Evolutionary conservation across 1,140 invertebrate species (phyloP).

Genomic region (Brachionus asplanchnoidis): DNA sequence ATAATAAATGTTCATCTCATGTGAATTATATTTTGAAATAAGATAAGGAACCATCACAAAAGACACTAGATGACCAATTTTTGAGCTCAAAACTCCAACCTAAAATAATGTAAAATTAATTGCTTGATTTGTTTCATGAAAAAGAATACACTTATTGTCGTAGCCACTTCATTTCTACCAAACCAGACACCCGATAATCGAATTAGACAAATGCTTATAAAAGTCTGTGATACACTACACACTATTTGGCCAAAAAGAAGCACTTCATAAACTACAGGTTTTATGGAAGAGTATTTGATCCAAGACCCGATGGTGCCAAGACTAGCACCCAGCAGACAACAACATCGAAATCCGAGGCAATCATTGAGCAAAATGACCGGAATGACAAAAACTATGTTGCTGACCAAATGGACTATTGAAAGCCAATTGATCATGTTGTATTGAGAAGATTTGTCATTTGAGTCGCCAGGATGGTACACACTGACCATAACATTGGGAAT

Average conservation of each 20-base stretch:
- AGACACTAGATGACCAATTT: slow-evolving; percentile 84
- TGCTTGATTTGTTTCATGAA: background rate
- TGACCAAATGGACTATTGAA: slow-evolving; percentile 94
- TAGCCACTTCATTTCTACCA: slow-evolving; percentile 81
- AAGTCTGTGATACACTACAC: slow-evolving; percentile 78
- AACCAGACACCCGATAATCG: slow-evolving; percentile 94
- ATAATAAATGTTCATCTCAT: slow-evolving; percentile 57
- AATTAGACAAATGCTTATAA: slow-evolving; percentile 82
- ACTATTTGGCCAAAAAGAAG: slow-evolving; percentile 81
- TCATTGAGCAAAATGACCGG: slow-evolving; percentile 87
- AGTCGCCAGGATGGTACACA: slow-evolving; percentile 55
- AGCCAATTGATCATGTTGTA: slow-evolving; percentile 79
- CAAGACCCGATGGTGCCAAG: slow-evolving; percentile 81
- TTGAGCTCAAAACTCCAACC: slow-evolving; percentile 75
- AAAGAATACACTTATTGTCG: slow-evolving; percentile 75
- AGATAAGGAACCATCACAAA: slow-evolving; percentile 81
- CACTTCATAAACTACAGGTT: slow-evolving; percentile 72
- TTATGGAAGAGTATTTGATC: slow-evolving; percentile 78
- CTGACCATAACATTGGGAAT: slow-evolving; percentile 54
- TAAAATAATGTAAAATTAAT: background rate
- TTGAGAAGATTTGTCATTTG: slow-evolving; percentile 44
- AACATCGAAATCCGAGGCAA: slow-evolving; percentile 74
- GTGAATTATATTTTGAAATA: slow-evolving; percentile 59
- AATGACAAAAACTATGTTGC: slow-evolving; percentile 90
- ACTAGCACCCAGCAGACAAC: slow-evolving; percentile 74